Conservation (phyloP, 2,888 invertebrate genomes). For the Plusia festucae region DNA sequence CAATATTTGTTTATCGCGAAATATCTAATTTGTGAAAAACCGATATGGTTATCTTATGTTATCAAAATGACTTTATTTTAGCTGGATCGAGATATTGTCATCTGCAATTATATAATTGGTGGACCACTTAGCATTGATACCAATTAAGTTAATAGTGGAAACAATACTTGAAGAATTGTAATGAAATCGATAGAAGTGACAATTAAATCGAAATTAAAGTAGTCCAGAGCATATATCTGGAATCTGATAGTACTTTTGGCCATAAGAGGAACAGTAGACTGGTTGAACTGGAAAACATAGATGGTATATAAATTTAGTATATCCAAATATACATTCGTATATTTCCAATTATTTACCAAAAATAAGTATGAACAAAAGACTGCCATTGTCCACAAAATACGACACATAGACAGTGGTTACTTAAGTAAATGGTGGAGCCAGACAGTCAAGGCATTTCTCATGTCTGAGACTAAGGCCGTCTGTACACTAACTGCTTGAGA, state of each 20-base stretch:
- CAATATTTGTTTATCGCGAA: neutral
- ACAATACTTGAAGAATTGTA: too few relatives aligned
- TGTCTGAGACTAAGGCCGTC: slow-evolving; percentile 25
- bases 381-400: neutral
- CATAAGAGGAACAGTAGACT: too few relatives aligned
- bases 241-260: too few relatives aligned
- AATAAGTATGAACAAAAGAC: neutral
- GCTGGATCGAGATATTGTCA: neutral
- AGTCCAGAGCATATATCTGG: too few relatives aligned
- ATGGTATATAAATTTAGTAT: too few relatives aligned
- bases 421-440: neutral
- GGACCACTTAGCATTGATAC: too few relatives aligned
- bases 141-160: too few relatives aligned
- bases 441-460: slow-evolving; percentile 17
- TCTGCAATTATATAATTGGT: too few relatives aligned
- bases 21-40: neutral
- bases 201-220: too few relatives aligned
- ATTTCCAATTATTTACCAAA: neutral
- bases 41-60: neutral
- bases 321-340: neutral
- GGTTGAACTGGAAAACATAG: too few relatives aligned
- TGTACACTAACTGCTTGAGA: too few relatives aligned
- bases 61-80: neutral
- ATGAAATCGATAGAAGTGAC: too few relatives aligned
- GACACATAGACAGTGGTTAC: neutral